Evolutionary conservation across 2,888 invertebrate species (phyloP).

Genomic region (Zaprionus lineosus): DNA sequence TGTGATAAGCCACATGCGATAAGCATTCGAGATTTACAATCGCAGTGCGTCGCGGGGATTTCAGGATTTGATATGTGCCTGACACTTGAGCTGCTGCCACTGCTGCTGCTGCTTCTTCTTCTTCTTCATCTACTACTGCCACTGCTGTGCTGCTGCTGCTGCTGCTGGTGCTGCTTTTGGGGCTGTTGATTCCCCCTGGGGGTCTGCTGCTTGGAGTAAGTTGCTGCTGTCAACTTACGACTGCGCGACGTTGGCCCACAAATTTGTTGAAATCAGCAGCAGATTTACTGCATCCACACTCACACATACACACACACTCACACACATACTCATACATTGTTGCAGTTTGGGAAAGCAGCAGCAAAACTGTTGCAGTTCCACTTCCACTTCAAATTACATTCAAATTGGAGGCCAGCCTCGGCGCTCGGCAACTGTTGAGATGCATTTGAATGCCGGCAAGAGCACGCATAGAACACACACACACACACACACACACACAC

Average conservation of each 20-base stretch:
- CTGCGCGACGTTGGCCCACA: slow-evolving; percentile 57
- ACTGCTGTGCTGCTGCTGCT: slow-evolving; percentile 44
- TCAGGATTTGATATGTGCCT: slow-evolving; percentile 54
- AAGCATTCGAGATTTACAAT: slow-evolving; percentile 65
- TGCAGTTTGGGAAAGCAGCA: slow-evolving; percentile 16
- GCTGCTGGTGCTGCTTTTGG: slow-evolving; percentile 58
- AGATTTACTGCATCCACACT: slow-evolving; percentile 19
- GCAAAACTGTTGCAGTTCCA: slow-evolving; percentile 45
- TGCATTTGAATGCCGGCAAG: slow-evolving; percentile 32
- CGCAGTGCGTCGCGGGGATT: slow-evolving; percentile 58
- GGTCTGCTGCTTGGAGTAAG: slow-evolving; percentile 36
- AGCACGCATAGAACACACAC: slow-evolving; percentile 29
- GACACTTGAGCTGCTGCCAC: slow-evolving; percentile 57
- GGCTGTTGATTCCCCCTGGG: slow-evolving; percentile 60
- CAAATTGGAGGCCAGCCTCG: slow-evolving; percentile 49
- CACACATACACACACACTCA: slow-evolving; percentile 2
- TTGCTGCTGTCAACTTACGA: slow-evolving; percentile 64
- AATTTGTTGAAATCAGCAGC: slow-evolving; percentile 61
- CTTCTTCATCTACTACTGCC: slow-evolving; percentile 23
- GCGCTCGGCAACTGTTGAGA: slow-evolving; percentile 56
- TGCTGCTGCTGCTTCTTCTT: slow-evolving; percentile 15
- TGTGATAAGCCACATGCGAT: slow-evolving; percentile 65
- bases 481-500: slow-evolving; percentile 11
- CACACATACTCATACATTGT: slow-evolving; percentile 5
- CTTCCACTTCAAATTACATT: slow-evolving; percentile 57